Percentiles rank a stretch among this genome's conserved stretches.
These are phyloP conservation scores for Xanthorhoe designata DNA, from an alignment of 2,888 invertebrate genomes.

Conservation along the genomic window DNA sequence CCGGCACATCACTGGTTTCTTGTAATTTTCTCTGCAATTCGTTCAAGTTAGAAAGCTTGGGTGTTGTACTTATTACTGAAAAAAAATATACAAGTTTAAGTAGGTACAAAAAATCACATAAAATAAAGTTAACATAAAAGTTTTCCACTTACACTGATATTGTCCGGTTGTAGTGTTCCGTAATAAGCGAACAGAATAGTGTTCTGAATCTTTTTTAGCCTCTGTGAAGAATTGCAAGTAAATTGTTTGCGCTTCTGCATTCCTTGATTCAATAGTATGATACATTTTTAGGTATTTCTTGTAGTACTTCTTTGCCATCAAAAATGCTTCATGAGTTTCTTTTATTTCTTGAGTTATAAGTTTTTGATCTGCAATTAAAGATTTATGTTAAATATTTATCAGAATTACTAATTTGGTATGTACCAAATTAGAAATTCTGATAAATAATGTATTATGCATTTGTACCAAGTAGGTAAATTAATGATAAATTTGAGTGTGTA, in stretches of 20 bases:
- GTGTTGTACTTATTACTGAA: slow-evolving; percentile 71
- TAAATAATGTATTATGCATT: no score
- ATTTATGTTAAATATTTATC: background rate
- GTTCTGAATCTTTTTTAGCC: slow-evolving; percentile 70
- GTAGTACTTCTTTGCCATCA: slow-evolving; percentile 78
- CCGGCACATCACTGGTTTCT: slow-evolving; percentile 73
- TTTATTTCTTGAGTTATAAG: slow-evolving; percentile 74
- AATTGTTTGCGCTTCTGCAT: slow-evolving; percentile 59
- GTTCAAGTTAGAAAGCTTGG: slow-evolving; percentile 61
- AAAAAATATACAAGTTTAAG: slow-evolving; percentile 31
- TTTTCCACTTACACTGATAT: slow-evolving; percentile 67
- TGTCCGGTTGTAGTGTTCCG: slow-evolving; percentile 59
- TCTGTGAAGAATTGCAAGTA: slow-evolving; percentile 78
- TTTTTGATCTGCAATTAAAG: slow-evolving; percentile 64
- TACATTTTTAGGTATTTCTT: slow-evolving; percentile 77
- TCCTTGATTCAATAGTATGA: slow-evolving; percentile 68
- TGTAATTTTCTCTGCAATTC: slow-evolving; percentile 64
- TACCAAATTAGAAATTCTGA: no score
- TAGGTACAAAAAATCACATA: background rate
- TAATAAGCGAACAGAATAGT: slow-evolving; percentile 64
- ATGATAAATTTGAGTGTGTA: background rate
- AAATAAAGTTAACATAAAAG: background rate
- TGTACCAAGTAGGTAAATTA: no score
- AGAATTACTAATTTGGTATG: no score
- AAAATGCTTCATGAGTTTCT: slow-evolving; percentile 78